Percentiles rank a stretch among this genome's conserved stretches.
phyloP scores from a whole-genome alignment of 1,140 invertebrate species.

The Sycophaga agraensis region DNA sequence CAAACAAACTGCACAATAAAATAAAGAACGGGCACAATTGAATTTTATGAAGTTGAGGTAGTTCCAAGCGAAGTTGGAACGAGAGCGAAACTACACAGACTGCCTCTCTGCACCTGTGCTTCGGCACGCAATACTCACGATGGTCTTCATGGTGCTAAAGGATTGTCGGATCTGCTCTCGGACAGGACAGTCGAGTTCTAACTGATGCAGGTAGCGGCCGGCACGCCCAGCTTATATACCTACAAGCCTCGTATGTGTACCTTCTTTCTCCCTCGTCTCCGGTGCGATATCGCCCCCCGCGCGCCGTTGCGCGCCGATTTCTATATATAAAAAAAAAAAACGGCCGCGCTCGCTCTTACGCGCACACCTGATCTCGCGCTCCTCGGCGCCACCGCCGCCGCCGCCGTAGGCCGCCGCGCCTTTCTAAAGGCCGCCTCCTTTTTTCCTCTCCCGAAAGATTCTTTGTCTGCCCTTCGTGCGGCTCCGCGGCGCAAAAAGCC shows the following conservation, averaged over 20 bases:
- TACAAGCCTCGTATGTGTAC: neutral
- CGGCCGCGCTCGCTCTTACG: neutral
- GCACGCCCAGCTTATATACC: slow-evolving; percentile 50
- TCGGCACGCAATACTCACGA: slow-evolving; percentile 41
- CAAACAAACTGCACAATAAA: too few species aligned
- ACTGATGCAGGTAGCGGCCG: slow-evolving; percentile 41
- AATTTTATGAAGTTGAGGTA: too few species aligned
- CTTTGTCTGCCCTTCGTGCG: too few species aligned
- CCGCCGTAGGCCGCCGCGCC: too few species aligned
- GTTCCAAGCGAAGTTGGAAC: too few species aligned
- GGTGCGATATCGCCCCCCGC: neutral
- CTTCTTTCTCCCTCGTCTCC: neutral
- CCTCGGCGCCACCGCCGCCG: neutral
- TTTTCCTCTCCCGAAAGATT: neutral
- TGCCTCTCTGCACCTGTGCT: neutral
- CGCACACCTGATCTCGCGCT: neutral
- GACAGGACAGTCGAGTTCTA: slow-evolving; percentile 23
- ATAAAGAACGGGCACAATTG: too few species aligned
- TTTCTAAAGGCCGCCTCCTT: slow-evolving; percentile 4
- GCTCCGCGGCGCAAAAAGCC: too few species aligned
- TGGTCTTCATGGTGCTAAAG: slow-evolving; percentile 44
- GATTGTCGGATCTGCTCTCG: neutral
- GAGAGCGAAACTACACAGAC: too few species aligned
- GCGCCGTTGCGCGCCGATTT: slow-evolving; percentile 8
- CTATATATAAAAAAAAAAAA: neutral